Evolutionary conservation across 2,797 vertebrate species (phyloP).

Genomic region (Oreochromis grahami): DNA sequence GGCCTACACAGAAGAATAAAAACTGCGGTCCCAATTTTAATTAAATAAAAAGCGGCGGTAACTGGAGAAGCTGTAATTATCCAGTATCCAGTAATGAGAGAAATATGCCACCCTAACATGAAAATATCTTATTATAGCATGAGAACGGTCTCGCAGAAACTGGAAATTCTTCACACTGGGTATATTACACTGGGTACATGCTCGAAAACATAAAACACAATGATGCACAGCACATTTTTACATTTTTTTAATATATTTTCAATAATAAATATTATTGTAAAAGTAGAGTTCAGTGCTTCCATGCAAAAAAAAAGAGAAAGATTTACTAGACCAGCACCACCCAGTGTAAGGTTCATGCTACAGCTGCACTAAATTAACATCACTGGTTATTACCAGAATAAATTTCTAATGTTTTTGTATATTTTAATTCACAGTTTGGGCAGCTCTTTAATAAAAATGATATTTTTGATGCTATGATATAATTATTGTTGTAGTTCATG

Average conservation of each 20-base stretch:
- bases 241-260: neutral
- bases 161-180: neutral
- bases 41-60: neutral
- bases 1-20: neutral
- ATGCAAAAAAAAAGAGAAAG: neutral
- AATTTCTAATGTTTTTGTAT: neutral
- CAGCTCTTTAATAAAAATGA: rapidly evolving
- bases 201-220: neutral
- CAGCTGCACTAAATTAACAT: neutral
- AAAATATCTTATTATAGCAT: neutral
- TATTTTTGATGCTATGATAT: neutral
- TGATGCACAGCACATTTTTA: neutral
- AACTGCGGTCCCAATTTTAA: neutral
- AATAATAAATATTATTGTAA: neutral
- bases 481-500: neutral
- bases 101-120: neutral
- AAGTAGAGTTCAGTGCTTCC: neutral
- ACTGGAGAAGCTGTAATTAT: neutral
- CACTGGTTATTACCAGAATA: neutral
- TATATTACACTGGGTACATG: rapidly evolving
- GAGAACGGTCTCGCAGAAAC: neutral
- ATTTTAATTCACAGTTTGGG: neutral
- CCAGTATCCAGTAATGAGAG: neutral
- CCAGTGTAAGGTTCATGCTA: neutral
- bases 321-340: neutral